Percentiles rank a stretch among this genome's conserved stretches.
These are phyloP conservation scores for Hypotaenidia philippensis DNA, from an alignment of 2,797 vertebrate species.

Conservation along the genomic window DNA sequence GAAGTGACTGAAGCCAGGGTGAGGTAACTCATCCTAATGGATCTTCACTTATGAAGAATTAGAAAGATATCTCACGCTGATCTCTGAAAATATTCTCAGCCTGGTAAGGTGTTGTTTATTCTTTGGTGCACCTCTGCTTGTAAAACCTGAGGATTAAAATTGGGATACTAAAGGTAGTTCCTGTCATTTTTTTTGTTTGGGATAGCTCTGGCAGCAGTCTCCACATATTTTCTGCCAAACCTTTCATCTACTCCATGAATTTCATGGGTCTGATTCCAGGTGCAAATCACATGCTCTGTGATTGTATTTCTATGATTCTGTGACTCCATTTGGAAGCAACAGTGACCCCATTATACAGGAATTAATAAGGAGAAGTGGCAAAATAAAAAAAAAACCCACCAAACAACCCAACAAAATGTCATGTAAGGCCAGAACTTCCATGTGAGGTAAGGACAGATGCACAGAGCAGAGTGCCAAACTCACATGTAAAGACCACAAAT, in stretches of 20 bases:
- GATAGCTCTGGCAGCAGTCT: not conserved
- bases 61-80: not conserved
- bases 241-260: not conserved
- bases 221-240: not conserved
- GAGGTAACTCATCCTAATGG: not conserved
- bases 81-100: not conserved
- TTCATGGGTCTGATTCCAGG: not conserved
- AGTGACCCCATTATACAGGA: not conserved
- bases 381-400: not conserved
- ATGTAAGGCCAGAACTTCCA: not conserved
- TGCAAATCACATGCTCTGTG: not conserved
- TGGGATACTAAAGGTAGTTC: not conserved
- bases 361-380: not conserved
- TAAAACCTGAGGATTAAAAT: not conserved
- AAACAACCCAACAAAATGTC: rapidly evolving
- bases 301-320: not conserved
- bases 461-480: not conserved
- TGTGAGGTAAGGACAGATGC: not conserved
- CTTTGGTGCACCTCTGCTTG: not conserved
- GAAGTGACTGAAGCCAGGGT: not conserved
- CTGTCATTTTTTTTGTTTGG: not conserved
- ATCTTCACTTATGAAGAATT: not conserved
- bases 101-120: not conserved
- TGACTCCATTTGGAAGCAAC: not conserved
- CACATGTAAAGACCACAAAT: rapidly evolving